A percentile compares a stretch with the other conserved stretches of the same genome.
These are phyloP conservation scores for Ferdinandea cuprea DNA, from an alignment of 2,888 invertebrate species.

Conservation along the genomic window DNA sequence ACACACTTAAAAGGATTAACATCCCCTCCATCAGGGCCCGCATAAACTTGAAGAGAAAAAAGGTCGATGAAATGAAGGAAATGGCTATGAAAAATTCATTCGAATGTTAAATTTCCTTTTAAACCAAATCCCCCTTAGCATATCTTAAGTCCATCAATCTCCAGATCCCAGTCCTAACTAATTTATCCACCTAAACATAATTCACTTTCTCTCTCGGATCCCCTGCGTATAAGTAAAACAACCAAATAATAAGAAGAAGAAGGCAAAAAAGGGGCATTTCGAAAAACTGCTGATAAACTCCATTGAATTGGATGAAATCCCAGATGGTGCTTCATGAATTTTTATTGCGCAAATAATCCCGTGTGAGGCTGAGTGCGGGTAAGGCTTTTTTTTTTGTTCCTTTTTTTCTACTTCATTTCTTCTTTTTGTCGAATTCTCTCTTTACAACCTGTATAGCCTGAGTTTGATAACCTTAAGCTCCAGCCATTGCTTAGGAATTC, in stretches of 20 bases:
- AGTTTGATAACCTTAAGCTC: not conserved
- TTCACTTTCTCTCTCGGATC: conserved; percentile 25
- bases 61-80: not conserved
- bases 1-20: not conserved
- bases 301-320: conserved; percentile 64
- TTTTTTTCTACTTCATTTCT: no score
- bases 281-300: conserved; percentile 46
- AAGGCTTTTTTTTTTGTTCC: conserved; percentile 16
- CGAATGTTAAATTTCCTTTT: not conserved
- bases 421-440: not conserved
- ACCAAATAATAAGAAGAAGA: not conserved
- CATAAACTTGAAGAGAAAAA: not conserved
- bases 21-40: not conserved
- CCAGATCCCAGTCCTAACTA: conserved; percentile 9
- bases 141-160: conserved; percentile 35
- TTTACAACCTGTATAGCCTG: conserved; percentile 24
- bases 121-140: not conserved
- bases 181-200: conserved; percentile 40
- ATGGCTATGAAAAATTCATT: conserved; percentile 13
- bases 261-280: not conserved
- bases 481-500: not conserved
- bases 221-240: conserved; percentile 9
- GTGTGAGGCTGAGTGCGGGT: conserved; percentile 36
- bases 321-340: conserved; percentile 63
- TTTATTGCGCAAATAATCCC: conserved; percentile 62